Percentiles rank a stretch among this genome's conserved stretches.
Evolutionary conservation across 1,140 invertebrate genomes (phyloP).

Genomic region (Drosophila ambigua): DNA sequence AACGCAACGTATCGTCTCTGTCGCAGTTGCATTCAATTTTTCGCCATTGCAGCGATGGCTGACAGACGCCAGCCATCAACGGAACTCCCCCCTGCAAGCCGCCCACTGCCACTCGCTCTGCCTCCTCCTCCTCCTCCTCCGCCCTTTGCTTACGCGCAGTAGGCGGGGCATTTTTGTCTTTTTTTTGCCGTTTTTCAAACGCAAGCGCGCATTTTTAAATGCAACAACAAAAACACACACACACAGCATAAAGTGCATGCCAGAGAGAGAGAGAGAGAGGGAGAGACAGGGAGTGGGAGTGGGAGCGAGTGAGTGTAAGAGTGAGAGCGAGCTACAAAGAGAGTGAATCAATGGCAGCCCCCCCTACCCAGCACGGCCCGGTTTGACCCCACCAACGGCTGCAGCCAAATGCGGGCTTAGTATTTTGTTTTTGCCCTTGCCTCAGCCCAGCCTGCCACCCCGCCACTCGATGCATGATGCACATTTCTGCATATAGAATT

Average conservation of each 20-base stretch:
- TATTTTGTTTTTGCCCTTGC: conserved; percentile 50
- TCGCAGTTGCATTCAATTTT: conserved; percentile 68
- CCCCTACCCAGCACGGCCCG: not conserved
- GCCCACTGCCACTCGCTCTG: not conserved
- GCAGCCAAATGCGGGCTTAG: conserved; percentile 60
- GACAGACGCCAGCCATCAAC: conserved; percentile 48
- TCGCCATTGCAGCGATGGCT: conserved; percentile 55
- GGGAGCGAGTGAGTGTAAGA: not conserved
- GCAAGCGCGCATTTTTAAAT: conserved; percentile 83
- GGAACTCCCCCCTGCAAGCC: not conserved
- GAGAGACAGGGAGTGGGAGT: not conserved
- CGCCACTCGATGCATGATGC: conserved; percentile 16
- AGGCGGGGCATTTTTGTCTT: conserved; percentile 81
- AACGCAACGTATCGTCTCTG: conserved; percentile 43
- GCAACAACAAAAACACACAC: conserved; percentile 45
- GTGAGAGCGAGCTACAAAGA: not conserved
- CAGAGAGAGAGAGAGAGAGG: not conserved
- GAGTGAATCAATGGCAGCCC: conserved; percentile 14
- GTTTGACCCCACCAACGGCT: not conserved
- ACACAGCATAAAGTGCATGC: conserved; percentile 5
- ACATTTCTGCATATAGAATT: conserved; percentile 31
- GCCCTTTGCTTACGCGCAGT: conserved; percentile 9
- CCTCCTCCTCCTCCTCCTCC: not conserved
- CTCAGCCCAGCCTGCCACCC: not conserved
- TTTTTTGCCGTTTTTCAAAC: conserved; percentile 76